These are phyloP conservation scores for Nineta flava DNA, from an alignment of 2,888 invertebrate species.

Conservation along the genomic window DNA sequence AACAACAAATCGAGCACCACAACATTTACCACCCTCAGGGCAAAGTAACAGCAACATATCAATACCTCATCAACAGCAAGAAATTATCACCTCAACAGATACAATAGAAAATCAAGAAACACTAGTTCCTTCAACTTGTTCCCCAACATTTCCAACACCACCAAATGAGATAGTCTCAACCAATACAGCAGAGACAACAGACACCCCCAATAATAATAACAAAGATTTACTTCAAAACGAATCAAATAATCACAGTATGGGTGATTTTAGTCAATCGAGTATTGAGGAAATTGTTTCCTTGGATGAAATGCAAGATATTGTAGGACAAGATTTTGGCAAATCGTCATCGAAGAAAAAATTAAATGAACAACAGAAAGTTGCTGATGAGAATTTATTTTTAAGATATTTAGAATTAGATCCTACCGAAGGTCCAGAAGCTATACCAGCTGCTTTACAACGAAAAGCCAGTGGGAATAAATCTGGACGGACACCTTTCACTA, in stretches of 20 bases:
- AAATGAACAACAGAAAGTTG: conserved; percentile 36
- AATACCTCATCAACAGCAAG: neutral
- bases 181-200: too few species aligned
- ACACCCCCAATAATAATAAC: too few species aligned
- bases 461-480: conserved; percentile 33
- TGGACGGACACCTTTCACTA: conserved; percentile 72
- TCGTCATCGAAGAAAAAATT: conserved; percentile 38
- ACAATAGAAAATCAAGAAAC: neutral
- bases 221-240: too few species aligned
- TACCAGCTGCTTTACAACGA: conserved; percentile 32
- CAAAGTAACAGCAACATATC: conserved; percentile 1
- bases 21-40: neutral
- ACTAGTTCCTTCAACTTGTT: neutral
- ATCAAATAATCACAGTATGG: conserved; percentile 19
- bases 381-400: conserved; percentile 57
- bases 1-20: conserved; percentile 27
- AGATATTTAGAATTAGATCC: conserved; percentile 67
- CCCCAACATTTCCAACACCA: too few species aligned
- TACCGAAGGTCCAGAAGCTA: conserved; percentile 45
- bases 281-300: conserved; percentile 25
- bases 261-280: conserved; percentile 30
- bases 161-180: too few species aligned
- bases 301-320: conserved; percentile 17
- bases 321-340: conserved; percentile 21
- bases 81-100: neutral